Conservation (phyloP, 2,888 invertebrate species). For the Ischnus inquisitorius region DNA sequence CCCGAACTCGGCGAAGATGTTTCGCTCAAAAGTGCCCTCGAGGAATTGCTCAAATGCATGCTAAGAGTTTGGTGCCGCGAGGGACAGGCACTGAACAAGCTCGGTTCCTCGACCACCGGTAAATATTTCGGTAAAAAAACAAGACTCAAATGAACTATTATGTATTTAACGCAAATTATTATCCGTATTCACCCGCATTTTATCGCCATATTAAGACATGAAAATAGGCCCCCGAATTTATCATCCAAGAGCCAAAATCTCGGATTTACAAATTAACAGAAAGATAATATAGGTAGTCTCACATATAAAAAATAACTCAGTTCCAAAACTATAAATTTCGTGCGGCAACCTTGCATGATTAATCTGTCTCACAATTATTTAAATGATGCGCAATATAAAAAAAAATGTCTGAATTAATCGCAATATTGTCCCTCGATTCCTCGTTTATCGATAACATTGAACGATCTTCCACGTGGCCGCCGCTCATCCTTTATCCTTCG, state of each 20-base stretch:
- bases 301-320: not conserved
- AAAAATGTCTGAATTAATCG: not conserved
- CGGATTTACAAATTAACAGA: not conserved
- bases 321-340: not conserved
- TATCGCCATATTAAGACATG: too few relatives aligned
- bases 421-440: not conserved
- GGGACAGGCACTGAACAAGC: constrained; percentile 89
- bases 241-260: not conserved
- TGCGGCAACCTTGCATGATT: not conserved
- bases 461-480: constrained; percentile 2
- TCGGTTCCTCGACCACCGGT: constrained; percentile 86
- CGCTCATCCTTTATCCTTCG: constrained; percentile 50
- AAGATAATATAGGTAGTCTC: not conserved
- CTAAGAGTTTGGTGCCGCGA: constrained; percentile 93
- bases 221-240: too few relatives aligned
- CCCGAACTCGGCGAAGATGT: constrained; percentile 82
- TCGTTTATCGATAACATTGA: not conserved
- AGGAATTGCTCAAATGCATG: constrained; percentile 93
- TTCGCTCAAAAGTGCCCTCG: constrained; percentile 89
- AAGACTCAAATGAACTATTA: not conserved
- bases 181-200: too few relatives aligned
- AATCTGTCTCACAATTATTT: not conserved
- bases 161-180: not conserved
- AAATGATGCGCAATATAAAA: not conserved
- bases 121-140: constrained; percentile 68